Evolutionary conservation across 2,888 invertebrate genomes (phyloP), one percentile per base, ranked within the genome.

Genomic region (Amblyteles armatorius): DNA sequence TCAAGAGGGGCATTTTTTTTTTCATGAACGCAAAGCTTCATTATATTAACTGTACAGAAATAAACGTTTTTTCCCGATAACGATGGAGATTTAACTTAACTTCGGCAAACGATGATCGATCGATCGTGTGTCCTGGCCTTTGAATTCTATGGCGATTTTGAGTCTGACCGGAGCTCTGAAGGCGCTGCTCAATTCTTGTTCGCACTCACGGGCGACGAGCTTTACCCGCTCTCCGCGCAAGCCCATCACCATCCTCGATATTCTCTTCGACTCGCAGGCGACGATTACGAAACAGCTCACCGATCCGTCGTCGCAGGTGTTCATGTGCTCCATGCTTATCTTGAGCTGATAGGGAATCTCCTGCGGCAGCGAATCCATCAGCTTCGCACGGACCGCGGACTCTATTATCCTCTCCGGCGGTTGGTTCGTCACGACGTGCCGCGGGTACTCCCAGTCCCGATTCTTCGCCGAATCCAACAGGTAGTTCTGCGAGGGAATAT

Each of bases 331-430:
- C 19, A 98, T 91, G 71, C 94, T 91, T 7, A 96, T 95, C 83
- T 95, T 94, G 3, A 99, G 92, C 57, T 94, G 95, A 91, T 99
- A 99, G 0, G 99, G 99, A 63, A 99, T 95, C 94, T 99, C 98
- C 88, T 98, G 95, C 0, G 97, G 96, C 63, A 99, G 94, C 91
- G 96, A 95, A 91, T 99, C 98, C 83, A 99, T 93, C 57, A 99
- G 95, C 88, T 97, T 97, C 1, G 98, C 98, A 89, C 97, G 95
- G 0, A 99, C 97, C 79, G 97, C 96, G 88, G 96, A 95, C 73
- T 96, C 94, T 83, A 98, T 96, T 33, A 99, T 93, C 7, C 95
- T 94, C 89, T 96, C 96, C 0, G 97, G 96, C 19, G 95, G 94
- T 91, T 97, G 97, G 93, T 98, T 97, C 0, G 98, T 97, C 92